Evolutionary conservation across 2,797 vertebrate genomes (phyloP).

Genomic region (Sebastes minor): DNA sequence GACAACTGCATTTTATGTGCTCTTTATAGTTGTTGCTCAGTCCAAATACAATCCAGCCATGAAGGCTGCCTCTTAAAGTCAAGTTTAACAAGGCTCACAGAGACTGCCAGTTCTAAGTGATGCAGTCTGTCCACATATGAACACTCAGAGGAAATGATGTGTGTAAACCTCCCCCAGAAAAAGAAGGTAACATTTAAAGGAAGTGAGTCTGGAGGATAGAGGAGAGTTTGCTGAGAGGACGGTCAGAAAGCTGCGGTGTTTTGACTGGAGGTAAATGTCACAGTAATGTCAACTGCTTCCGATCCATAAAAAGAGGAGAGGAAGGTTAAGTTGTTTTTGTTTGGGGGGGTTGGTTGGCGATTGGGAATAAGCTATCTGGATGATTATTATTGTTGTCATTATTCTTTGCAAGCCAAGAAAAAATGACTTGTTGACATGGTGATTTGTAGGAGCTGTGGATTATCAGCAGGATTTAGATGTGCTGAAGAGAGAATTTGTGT

Average conservation of each 20-base stretch:
- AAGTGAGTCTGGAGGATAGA: slow-evolving; percentile 45
- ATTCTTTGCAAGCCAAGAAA: background rate
- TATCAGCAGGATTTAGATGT: slow-evolving; percentile 3
- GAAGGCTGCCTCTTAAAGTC: slow-evolving; percentile 38
- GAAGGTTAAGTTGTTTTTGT: slow-evolving; percentile 68
- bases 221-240: slow-evolving; percentile 76
- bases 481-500: slow-evolving; percentile 13
- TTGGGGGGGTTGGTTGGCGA: background rate
- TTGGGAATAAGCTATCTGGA: background rate
- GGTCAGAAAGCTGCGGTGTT: slow-evolving; percentile 49
- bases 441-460: slow-evolving; percentile 2
- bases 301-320: slow-evolving; percentile 66
- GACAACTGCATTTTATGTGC: background rate
- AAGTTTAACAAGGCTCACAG: slow-evolving; percentile 41
- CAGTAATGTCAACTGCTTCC: slow-evolving; percentile 81
- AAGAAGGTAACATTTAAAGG: slow-evolving; percentile 55
- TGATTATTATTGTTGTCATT: background rate
- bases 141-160: slow-evolving; percentile 33
- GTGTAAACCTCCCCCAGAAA: slow-evolving; percentile 33
- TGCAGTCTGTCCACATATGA: slow-evolving; percentile 20
- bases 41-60: slow-evolving; percentile 14
- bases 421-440: background rate
- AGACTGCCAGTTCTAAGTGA: slow-evolving; percentile 27
- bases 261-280: slow-evolving; percentile 82
- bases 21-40: slow-evolving; percentile 8